phyloP scores from a whole-genome alignment of 2,797 vertebrate genomes.

The Takifugu rubripes region DNA sequence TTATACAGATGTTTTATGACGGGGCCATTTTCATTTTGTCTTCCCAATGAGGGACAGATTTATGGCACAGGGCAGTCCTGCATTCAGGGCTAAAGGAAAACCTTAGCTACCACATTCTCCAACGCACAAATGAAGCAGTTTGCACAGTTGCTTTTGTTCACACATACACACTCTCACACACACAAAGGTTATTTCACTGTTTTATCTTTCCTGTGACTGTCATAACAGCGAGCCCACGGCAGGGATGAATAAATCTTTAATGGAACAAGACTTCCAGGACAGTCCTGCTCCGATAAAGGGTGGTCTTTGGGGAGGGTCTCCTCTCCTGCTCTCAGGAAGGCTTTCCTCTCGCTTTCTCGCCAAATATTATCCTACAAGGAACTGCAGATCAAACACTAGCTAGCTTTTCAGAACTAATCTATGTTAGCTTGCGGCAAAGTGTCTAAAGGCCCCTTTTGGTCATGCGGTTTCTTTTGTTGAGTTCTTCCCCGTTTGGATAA shows the following conservation, averaged over 20 bases:
- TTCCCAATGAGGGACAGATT: constrained; percentile 79
- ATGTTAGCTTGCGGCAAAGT: constrained; percentile 44
- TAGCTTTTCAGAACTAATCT: constrained; percentile 65
- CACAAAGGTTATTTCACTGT: constrained; percentile 9
- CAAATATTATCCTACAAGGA: constrained; percentile 65
- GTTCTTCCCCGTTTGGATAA: constrained; percentile 63
- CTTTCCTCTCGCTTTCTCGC: constrained; percentile 67
- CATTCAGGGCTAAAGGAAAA: constrained; percentile 61
- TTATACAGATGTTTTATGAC: constrained; percentile 84
- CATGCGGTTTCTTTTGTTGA: constrained; percentile 70
- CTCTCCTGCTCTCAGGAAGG: constrained; percentile 33
- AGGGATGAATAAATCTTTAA: constrained; percentile 60
- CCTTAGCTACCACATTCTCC: constrained; percentile 41
- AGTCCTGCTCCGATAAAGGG: constrained; percentile 26
- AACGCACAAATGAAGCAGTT: constrained; percentile 45
- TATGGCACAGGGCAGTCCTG: constrained; percentile 69
- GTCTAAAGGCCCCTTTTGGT: constrained; percentile 59
- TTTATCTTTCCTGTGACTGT: constrained; percentile 34
- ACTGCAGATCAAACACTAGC: constrained; percentile 59
- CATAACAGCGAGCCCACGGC: constrained; percentile 26
- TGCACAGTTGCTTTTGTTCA: constrained; percentile 11
- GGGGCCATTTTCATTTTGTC: constrained; percentile 80
- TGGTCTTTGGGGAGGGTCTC: constrained; percentile 46
- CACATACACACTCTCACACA: background rate
- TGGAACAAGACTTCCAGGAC: constrained; percentile 54